Conservation (phyloP, 2,797 vertebrate genomes). For the Octomys mimax region DNA sequence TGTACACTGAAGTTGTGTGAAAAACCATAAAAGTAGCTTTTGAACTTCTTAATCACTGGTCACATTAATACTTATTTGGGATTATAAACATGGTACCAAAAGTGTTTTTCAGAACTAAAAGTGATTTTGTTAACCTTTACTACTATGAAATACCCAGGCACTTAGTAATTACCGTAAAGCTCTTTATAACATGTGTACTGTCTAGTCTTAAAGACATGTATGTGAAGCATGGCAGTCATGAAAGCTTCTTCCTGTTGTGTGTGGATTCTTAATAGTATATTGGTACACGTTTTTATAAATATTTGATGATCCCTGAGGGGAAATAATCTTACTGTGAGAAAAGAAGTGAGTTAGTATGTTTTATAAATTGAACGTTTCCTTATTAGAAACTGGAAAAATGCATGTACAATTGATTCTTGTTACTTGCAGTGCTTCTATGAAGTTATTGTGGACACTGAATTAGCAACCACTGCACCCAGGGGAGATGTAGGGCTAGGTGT, state of each 20-base stretch:
- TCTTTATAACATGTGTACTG: not conserved
- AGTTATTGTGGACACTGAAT: not conserved
- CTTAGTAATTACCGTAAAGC: conserved; percentile 10
- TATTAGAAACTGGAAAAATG: conserved; percentile 50
- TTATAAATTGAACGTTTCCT: conserved; percentile 55
- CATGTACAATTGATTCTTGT: conserved; percentile 43
- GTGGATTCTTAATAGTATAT: not conserved
- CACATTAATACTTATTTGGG: conserved; percentile 16
- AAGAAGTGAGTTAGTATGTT: conserved; percentile 54
- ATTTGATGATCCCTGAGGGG: conserved; percentile 21
- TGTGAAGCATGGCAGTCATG: not conserved
- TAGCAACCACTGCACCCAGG: not conserved
- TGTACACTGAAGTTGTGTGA: not conserved
- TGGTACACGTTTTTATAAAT: conserved; percentile 22
- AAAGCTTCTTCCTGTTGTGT: not conserved
- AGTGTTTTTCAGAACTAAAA: conserved; percentile 59
- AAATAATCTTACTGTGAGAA: conserved; percentile 44
- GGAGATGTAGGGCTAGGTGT: not conserved
- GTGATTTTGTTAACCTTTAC: conserved; percentile 40
- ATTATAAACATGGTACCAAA: conserved; percentile 48
- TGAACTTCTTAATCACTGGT: conserved; percentile 19
- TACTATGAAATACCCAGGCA: conserved; percentile 58
- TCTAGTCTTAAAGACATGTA: conserved; percentile 37
- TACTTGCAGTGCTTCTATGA: not conserved
- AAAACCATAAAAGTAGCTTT: not conserved